phyloP scores from a whole-genome alignment of 2,888 invertebrate species.

The Ditylenchus weischeri region DNA sequence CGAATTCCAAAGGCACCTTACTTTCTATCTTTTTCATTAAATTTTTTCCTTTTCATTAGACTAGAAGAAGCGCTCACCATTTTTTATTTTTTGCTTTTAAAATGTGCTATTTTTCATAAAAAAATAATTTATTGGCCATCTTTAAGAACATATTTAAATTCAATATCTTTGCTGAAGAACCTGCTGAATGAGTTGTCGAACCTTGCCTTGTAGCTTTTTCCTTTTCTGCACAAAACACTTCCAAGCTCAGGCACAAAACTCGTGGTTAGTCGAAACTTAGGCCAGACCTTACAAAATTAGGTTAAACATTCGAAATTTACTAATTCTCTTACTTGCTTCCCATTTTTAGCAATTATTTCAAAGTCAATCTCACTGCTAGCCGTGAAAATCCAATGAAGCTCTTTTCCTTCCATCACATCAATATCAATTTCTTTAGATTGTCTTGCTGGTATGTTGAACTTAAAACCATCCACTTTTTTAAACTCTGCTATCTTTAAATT shows the following conservation, averaged over 20 bases:
- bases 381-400: constrained; percentile 38
- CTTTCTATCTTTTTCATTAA: too few species aligned
- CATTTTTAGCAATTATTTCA: constrained; percentile 21
- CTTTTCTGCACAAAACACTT: constrained; percentile 34
- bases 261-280: constrained; percentile 47
- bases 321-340: constrained; percentile 6
- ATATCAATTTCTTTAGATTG: constrained; percentile 36
- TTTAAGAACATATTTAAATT: constrained; percentile 22
- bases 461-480: too few species aligned
- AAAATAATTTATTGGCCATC: not conserved
- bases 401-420: constrained; percentile 19
- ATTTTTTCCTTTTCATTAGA: too few species aligned
- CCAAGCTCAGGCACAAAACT: constrained; percentile 52
- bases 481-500: too few species aligned
- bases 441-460: constrained; percentile 43
- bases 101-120: too few species aligned
- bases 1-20: too few species aligned
- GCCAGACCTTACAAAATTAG: constrained; percentile 36
- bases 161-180: constrained; percentile 50
- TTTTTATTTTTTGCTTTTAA: too few species aligned
- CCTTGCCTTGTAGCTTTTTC: constrained; percentile 43
- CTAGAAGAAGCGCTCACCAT: too few species aligned
- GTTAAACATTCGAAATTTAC: not conserved
- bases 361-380: constrained; percentile 36
- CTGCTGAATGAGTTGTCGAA: constrained; percentile 53